Evolutionary conservation across 2,888 invertebrate species (phyloP), one percentile per base, ranked within the genome.

Genomic region (Coenonympha glycerion): DNA sequence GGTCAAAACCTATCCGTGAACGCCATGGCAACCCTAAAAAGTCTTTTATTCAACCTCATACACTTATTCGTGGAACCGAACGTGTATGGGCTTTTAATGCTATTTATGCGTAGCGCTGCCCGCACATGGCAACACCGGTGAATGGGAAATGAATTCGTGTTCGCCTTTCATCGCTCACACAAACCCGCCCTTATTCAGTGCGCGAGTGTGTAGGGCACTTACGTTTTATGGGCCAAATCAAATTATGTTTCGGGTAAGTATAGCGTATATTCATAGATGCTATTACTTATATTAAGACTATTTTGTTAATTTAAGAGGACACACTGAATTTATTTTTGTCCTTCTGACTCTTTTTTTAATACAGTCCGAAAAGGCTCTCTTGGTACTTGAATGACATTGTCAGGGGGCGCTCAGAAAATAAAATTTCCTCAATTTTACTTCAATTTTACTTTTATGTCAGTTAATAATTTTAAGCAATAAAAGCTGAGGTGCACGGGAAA

Each of bases 31-130:
- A 15, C 8, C 22, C 11, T 24, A 9, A 24, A 22, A 24, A 24
- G 15, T 15, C 39, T 39, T 37, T 37, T 39, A 22, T 39, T 39
- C 39, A n/a, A 21, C 11, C 19, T 49, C 47, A 46, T 47, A 49
- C 55, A 53, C 47, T 49, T 54, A 48, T 47, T 44, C 56, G 48
- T 53, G 56, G 56, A 57, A 49, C 48, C 49, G 59, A 59, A 63
- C 66, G 67, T 70, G 70, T 69, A 68, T 68, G 68, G 64, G 59
- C 61, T 18, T 18, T 34, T 34, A 34, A 18, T 34, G 16, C 18
- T 9, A 34, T 18, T 18, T 18, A 9, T 21, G 21, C 11, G 21
- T 21, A 21, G 8, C 31, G n/a, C 21, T 15, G 11, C n/a, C 21
- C 19, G 19, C 18, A n/a, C n/a, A n/a, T n/a, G n/a, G n/a, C 36